Base-by-base conservation (phyloP, 1,140 invertebrate species). In the Platorchestia sp. region DNA sequence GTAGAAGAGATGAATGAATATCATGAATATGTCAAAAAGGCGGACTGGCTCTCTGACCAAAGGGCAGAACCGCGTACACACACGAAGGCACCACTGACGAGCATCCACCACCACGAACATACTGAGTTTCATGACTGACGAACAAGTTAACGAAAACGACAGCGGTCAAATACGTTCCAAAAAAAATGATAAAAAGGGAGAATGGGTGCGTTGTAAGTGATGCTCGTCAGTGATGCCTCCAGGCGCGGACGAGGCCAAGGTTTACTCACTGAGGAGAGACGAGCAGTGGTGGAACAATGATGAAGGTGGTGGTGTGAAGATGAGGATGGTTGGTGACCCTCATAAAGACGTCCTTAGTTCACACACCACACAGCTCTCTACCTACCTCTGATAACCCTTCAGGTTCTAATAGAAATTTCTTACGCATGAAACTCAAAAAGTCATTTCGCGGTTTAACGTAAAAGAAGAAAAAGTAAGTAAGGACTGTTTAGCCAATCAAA, bases 181-280 rank as follows among this genome's bases (percentile, higher is more conserved):
- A 27, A 75, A 10, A 22, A 3, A 1, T 36, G 59, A 3, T 10
- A 75, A 36, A 22, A n/a, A n/a, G n/a, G n/a, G 27, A 36, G 27
- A 10, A 75, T 19, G 59, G 27, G 27, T 75, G 59, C 27, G 59
- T 3, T 75, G 10, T 27, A n/a, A 75, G 47, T 75, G 59, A 75
- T 75, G 59, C 59, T 75, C 27, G 59, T 75, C 59, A 75, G 59
- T 75, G 59, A 36, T 75, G 59, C 27, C 59, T 75, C 36, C 59
- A 75, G 27, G 59, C 59, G 59, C 27, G 59, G 59, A 36, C 59
- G 59, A 75, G 59, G 59, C 59, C 36, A 10, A 43, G 43, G 91
- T 93, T 42, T 93, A 93, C 91, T 93, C 91, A 93, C 91, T 93
- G 91, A 93, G 40, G 44, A 93, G 44, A 93, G 91, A 93, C 89